Evolutionary conservation across 2,797 vertebrate genomes (phyloP).

Genomic region (Sebastes hopkinsi): DNA sequence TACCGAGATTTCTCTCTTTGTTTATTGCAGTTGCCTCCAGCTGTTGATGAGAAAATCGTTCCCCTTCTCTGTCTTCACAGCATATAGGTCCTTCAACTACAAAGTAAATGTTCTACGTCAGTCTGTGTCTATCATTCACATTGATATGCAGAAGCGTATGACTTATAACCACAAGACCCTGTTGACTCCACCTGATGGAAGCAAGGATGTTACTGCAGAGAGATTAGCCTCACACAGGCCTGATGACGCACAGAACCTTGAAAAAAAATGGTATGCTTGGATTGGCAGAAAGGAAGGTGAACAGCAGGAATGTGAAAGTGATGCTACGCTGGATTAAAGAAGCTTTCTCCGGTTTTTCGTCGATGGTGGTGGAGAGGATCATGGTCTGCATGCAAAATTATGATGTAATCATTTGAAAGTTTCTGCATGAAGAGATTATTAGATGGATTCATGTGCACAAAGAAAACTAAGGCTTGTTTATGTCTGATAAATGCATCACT

Average conservation of each 20-base stretch:
- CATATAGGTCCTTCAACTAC: neutral
- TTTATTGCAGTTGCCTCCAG: neutral
- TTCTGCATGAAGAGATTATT: neutral
- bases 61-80: neutral
- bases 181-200: constrained; percentile 25
- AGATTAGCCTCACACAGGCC: constrained; percentile 46
- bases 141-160: constrained; percentile 22
- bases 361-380: neutral
- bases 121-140: neutral
- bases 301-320: constrained; percentile 38
- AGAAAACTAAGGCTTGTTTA: neutral
- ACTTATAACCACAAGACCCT: constrained; percentile 16
- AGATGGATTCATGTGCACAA: neutral
- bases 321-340: constrained; percentile 20
- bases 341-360: neutral
- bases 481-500: constrained; percentile 4
- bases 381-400: constrained; percentile 7
- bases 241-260: constrained; percentile 66
- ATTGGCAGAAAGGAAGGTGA: constrained; percentile 45
- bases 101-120: constrained; percentile 8
- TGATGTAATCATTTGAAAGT: neutral
- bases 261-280: constrained; percentile 28
- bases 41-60: neutral
- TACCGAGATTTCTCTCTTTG: neutral
- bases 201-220: constrained; percentile 35